phyloP scores from a whole-genome alignment of 2,113 vertebrate species.

The Donacobius atricapilla region DNA sequence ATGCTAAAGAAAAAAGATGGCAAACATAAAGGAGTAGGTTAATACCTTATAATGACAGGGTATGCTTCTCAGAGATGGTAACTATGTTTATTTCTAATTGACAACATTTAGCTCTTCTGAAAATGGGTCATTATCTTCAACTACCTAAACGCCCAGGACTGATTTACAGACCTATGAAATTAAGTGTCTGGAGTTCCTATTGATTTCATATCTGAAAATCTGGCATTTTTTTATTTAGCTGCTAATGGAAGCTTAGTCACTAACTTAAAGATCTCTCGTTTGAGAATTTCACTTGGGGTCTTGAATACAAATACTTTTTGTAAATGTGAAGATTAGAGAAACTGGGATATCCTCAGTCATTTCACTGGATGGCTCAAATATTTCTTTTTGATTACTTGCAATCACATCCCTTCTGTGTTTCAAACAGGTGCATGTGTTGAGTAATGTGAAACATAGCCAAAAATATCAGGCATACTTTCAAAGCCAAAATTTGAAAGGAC shows the following conservation, averaged over 20 bases:
- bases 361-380: background rate
- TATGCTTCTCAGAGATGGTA: background rate
- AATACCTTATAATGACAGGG: background rate
- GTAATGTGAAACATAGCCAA: background rate
- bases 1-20: background rate
- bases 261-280: background rate
- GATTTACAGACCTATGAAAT: background rate
- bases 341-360: background rate
- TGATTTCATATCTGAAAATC: constrained; percentile 30
- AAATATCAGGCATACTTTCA: background rate
- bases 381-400: background rate
- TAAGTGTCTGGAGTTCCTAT: constrained; percentile 3
- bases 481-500: background rate
- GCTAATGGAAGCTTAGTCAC: background rate
- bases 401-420: background rate
- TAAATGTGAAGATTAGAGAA: background rate
- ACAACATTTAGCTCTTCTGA: background rate
- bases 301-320: background rate
- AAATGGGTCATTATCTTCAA: background rate
- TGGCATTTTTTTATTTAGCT: background rate
- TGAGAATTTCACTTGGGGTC: background rate
- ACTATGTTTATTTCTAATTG: background rate
- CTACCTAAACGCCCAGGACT: background rate
- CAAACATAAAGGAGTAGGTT: background rate
- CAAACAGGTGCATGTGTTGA: background rate